These are phyloP conservation scores for Spodoptera litura DNA, from an alignment of 1,140 invertebrate species.

Conservation along the genomic window DNA sequence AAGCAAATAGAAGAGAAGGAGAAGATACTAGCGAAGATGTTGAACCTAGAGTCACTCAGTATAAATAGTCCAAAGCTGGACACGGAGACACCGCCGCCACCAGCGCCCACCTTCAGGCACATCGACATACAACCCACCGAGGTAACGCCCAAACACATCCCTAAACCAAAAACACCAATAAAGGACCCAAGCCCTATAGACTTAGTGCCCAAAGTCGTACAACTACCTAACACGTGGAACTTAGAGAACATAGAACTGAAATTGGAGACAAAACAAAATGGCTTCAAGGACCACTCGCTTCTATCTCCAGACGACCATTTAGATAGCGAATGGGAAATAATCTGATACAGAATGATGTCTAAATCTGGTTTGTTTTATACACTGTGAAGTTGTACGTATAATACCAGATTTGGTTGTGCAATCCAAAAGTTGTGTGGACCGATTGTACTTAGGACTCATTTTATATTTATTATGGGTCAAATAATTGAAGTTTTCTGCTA, in stretches of 20 bases:
- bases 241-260: constrained; percentile 76
- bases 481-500: too few species aligned
- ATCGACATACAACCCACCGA: constrained; percentile 47
- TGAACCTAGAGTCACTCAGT: constrained; percentile 82
- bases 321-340: constrained; percentile 80
- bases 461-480: background rate
- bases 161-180: constrained; percentile 52
- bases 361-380: constrained; percentile 9
- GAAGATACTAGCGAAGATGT: constrained; percentile 82
- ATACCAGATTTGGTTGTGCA: constrained; percentile 26
- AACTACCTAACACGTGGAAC: constrained; percentile 81
- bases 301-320: constrained; percentile 74
- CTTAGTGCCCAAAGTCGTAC: constrained; percentile 75
- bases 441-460: too few species aligned
- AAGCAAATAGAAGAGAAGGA: constrained; percentile 84
- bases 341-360: constrained; percentile 58
- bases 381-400: background rate
- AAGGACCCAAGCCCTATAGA: constrained; percentile 62
- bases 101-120: constrained; percentile 3
- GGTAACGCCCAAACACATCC: constrained; percentile 9
- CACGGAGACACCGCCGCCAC: background rate
- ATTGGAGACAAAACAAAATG: constrained; percentile 68
- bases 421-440: background rate
- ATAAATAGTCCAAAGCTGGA: constrained; percentile 57
- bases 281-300: constrained; percentile 58